phyloP scores from a whole-genome alignment of 2,797 vertebrate species.

The Pelochelys cantorii region DNA sequence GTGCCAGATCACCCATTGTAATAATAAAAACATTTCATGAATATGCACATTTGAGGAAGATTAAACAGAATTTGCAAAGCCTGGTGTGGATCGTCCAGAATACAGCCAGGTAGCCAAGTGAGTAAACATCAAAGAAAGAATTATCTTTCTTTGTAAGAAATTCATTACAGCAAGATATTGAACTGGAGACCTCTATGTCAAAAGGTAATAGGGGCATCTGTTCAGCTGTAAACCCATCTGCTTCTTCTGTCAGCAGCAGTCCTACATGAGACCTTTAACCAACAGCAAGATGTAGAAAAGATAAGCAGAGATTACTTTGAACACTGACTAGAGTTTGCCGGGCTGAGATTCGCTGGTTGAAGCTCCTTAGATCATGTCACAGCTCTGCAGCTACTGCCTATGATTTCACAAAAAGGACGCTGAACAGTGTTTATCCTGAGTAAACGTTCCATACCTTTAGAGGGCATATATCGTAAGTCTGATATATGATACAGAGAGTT shows the following conservation, averaged over 20 bases:
- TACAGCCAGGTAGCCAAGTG: background rate
- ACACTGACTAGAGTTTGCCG: background rate
- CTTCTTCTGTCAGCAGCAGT: background rate
- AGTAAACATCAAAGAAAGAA: background rate
- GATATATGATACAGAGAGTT: background rate
- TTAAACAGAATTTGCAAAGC: background rate
- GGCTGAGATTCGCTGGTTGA: background rate
- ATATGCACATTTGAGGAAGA: background rate
- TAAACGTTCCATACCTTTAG: background rate
- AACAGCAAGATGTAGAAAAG: background rate
- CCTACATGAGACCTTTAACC: background rate
- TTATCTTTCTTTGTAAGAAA: background rate
- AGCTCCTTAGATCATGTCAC: background rate
- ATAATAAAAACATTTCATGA: background rate
- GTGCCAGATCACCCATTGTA: background rate
- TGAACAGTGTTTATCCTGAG: background rate
- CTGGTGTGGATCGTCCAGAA: background rate
- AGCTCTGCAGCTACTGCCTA: background rate
- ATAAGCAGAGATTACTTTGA: background rate
- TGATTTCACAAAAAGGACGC: background rate
- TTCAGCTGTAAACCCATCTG: background rate
- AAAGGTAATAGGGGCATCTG: background rate
- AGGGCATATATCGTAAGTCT: background rate
- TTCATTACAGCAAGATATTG: background rate
- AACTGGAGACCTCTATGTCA: background rate